Evolutionary conservation across 2,113 vertebrate genomes (phyloP).

Genomic region (Hystrix cristata): DNA sequence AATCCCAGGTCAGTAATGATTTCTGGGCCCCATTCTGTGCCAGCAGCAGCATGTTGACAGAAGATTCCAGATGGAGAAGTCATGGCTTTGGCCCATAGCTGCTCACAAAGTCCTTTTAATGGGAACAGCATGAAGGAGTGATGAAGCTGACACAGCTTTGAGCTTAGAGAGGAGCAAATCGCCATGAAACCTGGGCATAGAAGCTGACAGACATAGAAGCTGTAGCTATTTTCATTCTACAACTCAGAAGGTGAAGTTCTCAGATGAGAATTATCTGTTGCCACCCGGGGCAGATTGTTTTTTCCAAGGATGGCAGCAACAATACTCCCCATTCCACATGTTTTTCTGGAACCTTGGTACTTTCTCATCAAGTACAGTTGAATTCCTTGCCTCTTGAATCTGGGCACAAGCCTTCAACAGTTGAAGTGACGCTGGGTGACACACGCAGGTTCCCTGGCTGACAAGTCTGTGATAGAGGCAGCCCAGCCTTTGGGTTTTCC

Average conservation of each 20-base stretch:
- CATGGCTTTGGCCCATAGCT: neutral
- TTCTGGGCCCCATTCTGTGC: neutral
- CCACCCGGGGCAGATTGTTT: neutral
- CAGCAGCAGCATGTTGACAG: neutral
- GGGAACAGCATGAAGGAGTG: neutral
- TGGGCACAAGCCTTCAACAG: neutral
- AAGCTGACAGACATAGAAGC: neutral
- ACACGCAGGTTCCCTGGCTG: neutral
- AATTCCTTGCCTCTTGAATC: neutral
- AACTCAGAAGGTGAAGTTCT: neutral
- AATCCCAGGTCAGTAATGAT: neutral
- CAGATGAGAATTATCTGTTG: neutral
- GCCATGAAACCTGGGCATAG: neutral
- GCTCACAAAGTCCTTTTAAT: slow-evolving; percentile 58
- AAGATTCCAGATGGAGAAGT: neutral
- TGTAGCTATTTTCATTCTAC: neutral
- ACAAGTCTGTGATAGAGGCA: neutral
- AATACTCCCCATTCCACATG: neutral
- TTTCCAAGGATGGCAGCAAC: neutral
- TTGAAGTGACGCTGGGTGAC: neutral
- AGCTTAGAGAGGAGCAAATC: neutral
- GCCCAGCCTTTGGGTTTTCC: neutral
- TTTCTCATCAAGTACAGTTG: neutral
- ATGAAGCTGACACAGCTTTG: neutral
- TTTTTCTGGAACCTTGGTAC: neutral